Evolutionary conservation across 2,888 invertebrate genomes (phyloP), one percentile per base, ranked within the genome.

Genomic region (Orthosia gracilis): DNA sequence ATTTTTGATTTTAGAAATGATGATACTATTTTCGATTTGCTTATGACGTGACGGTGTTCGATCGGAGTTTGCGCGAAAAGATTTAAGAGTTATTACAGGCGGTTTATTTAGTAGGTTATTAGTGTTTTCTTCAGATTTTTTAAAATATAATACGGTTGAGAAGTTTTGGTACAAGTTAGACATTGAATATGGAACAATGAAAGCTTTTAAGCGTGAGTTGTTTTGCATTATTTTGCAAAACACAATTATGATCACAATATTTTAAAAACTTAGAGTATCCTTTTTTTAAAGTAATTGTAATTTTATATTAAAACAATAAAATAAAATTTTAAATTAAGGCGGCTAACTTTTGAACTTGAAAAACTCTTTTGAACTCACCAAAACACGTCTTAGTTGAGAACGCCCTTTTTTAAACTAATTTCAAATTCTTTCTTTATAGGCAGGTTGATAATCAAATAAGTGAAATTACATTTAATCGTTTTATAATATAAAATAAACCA

Each of bases 21-120:
- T 73, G 68, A 85, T 88, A 89, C 90, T 91, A 91, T 89, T 90
- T 92, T 92, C 89, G 91, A 89, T 81, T 87, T 86, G 89, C 89
- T 90, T 90, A 89, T 90, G 89, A 86, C 87, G 86, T 80, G 82
- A 71, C 78, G 61, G 61, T 82, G 77, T 84, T 62, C 69, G 79
- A 82, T 84, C 67, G 75, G 79, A 72, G 65, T 72, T 73, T 61
- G 74, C 66, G 79, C 83, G 62, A 66, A 73, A 59, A 31, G 66
- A 67, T 82, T 82, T 75, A 58, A 73, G 72, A 65, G 61, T 70
- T 66, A n/a, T 63, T 70, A 54, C 45, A 69, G n/a, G 31, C 26
- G 11, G 69, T 69, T 79, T 75, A 66, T 62, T 66, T 21, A 45
- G 64, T 65, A 17, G 49, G 23, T 59, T 80, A 63, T 67, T 40